Conservation (phyloP, 2,797 vertebrate species). For the Pristis pectinata region DNA sequence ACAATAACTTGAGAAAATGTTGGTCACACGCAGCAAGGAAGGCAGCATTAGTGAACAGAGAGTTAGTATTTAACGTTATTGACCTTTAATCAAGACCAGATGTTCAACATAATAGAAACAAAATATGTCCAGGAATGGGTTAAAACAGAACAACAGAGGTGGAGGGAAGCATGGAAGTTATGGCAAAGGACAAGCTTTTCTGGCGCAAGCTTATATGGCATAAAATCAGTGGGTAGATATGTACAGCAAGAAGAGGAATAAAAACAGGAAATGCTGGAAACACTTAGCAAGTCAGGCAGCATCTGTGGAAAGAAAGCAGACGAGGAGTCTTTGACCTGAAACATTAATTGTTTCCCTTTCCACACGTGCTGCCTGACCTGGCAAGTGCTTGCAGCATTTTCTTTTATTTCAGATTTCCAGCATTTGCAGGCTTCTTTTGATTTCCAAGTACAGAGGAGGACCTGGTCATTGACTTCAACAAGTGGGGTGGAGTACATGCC, state of each 20-base stretch:
- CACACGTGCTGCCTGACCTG: no score
- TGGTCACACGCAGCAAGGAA: background rate
- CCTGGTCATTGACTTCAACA: no score
- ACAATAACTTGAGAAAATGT: background rate
- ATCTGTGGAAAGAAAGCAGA: no score
- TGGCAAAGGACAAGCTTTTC: background rate
- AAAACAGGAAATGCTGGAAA: no score
- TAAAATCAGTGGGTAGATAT: background rate
- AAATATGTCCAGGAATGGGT: background rate
- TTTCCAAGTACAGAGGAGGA: no score
- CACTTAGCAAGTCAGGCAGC: no score
- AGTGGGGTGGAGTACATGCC: no score
- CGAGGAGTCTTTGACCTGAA: no score
- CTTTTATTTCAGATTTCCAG: no score
- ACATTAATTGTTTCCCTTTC: no score
- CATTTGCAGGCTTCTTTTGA: no score
- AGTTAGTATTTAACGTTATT: background rate
- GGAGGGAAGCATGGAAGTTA: background rate
- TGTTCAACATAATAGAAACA: background rate
- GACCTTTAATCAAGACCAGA: background rate
- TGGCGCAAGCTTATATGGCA: background rate
- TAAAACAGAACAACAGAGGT: background rate
- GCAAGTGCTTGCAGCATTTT: no score
- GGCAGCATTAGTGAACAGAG: background rate
- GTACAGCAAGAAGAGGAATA: background rate